These are phyloP conservation scores for Rhagoletis pomonella DNA, from an alignment of 1,140 invertebrate species.

Conservation along the genomic window DNA sequence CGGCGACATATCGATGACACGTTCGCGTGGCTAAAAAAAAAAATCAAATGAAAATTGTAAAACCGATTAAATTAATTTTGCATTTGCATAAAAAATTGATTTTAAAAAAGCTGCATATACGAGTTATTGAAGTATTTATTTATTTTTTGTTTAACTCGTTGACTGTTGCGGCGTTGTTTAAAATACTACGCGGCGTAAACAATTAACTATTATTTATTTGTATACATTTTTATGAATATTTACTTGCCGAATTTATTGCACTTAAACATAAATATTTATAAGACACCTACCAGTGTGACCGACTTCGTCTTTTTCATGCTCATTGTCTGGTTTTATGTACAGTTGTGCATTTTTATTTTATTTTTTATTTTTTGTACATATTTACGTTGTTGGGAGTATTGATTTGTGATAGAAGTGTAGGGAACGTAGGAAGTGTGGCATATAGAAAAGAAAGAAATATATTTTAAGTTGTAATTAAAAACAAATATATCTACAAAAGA, in stretches of 20 bases:
- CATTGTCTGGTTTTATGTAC: conserved; percentile 55
- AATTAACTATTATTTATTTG: too few relatives aligned
- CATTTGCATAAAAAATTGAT: too few relatives aligned
- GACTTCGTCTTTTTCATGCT: conserved; percentile 63
- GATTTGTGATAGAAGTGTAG: neutral
- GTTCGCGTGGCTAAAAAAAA: conserved; percentile 83
- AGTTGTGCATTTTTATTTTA: conserved; percentile 2
- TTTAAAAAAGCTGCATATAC: neutral
- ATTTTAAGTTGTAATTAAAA: neutral
- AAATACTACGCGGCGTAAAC: too few relatives aligned
- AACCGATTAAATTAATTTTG: neutral
- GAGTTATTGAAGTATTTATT: too few relatives aligned
- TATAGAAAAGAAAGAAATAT: conserved; percentile 48
- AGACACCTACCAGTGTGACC: conserved; percentile 68
- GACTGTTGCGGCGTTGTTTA: too few relatives aligned
- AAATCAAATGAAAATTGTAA: neutral
- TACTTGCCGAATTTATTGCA: too few relatives aligned
- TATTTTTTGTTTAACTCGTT: too few relatives aligned
- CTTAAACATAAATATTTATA: neutral
- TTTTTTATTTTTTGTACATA: neutral
- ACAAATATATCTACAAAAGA: neutral
- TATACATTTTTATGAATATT: too few relatives aligned
- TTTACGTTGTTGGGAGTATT: neutral
- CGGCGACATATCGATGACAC: conserved; percentile 94
- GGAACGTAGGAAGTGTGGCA: conserved; percentile 18